These are phyloP conservation scores for Metallyticus violacea DNA, from an alignment of 2,888 invertebrate species.

Conservation along the genomic window DNA sequence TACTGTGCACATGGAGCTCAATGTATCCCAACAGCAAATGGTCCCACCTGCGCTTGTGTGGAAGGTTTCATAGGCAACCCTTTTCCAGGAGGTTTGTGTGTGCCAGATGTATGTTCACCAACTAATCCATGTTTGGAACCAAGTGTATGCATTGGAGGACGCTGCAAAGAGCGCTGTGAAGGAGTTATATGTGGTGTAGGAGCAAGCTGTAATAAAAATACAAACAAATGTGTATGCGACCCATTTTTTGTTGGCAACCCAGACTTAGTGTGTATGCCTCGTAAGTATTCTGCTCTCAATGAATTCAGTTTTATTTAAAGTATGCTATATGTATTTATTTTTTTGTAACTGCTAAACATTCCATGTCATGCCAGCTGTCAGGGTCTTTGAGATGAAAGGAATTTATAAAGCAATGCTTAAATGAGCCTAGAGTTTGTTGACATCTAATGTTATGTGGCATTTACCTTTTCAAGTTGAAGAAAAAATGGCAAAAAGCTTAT, in stretches of 20 bases:
- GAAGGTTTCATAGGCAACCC: slow-evolving; percentile 87
- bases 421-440: no score
- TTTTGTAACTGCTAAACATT: no score
- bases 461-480: no score
- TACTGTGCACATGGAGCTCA: slow-evolving; percentile 80
- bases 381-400: no score
- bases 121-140: slow-evolving; percentile 74
- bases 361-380: no score
- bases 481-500: no score
- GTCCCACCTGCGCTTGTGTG: slow-evolving; percentile 84
- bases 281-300: slow-evolving; percentile 71
- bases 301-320: no score
- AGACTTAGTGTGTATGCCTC: slow-evolving; percentile 85
- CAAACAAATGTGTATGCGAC: slow-evolving; percentile 82
- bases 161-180: slow-evolving; percentile 86
- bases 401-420: no score
- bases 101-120: slow-evolving; percentile 76
- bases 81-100: slow-evolving; percentile 84
- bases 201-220: slow-evolving; percentile 76
- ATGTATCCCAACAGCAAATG: slow-evolving; percentile 78
- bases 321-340: no score
- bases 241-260: slow-evolving; percentile 87
- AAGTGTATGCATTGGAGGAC: slow-evolving; percentile 78
- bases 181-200: slow-evolving; percentile 85
- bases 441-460: no score